Base-by-base conservation (phyloP, 2,888 invertebrate genomes). In the Sericinus montela region DNA sequence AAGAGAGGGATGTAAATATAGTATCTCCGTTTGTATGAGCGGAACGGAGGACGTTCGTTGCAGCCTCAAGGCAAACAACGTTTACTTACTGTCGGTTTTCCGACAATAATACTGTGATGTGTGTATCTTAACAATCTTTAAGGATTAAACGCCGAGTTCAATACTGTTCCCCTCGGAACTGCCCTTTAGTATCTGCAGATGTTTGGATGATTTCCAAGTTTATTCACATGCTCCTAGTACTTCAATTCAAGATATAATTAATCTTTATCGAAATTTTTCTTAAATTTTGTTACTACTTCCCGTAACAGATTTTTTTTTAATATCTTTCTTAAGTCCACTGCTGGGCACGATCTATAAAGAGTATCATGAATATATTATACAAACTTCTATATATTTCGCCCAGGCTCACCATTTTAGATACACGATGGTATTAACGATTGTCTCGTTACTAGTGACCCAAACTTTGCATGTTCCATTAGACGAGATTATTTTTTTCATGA, bases 61-160 rank as follows among this genome's bases (percentile, higher is more conserved):
- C 62, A 67, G 67, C 70, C 71, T 86, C 86, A 87, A 87, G 86
- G 86, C 69, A 80, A 87, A 71, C 86, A 73, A 86, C 86, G 86
- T 84, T 85, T 84, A 80, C 83, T 75, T 67, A 56, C 51, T 48
- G 59, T 65, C 63, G 68, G 79, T 72, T 79, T 84, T 83, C 80
- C 81, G 79, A 58, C 63, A 60, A 57, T 60, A 52, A 61, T 61
- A 68, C 75, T 53, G 71, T 65, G 72, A 55, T 49, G 55, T 51
- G 48, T 51, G 39, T 37, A 51, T 37, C 55, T 48, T 45, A 42
- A 34, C 32, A 40, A 42, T 41, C 40, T 48, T 36, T 60, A 46
- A 40, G 47, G 59, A 59, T 45, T 11, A 35, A 43, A 53, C 62
- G 61, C 67, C 13, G 67, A 65, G 69, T 58, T 48, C 10, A 36